Percentiles rank a stretch among this genome's conserved stretches.
Evolutionary conservation across 2,888 invertebrate species (phyloP).

Genomic region (Ophraella communa): DNA sequence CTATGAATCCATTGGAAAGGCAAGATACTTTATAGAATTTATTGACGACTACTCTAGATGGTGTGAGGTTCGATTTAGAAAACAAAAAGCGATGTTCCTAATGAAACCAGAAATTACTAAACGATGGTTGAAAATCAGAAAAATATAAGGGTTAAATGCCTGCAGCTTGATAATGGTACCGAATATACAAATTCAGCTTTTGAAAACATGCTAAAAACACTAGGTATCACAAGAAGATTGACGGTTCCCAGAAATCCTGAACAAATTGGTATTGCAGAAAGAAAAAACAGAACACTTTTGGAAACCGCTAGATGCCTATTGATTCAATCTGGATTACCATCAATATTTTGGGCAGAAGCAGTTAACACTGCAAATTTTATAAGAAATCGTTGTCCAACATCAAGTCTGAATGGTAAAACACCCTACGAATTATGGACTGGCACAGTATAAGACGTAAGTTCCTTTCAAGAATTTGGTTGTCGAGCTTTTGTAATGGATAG

Average conservation of each 20-base stretch:
- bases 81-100: constrained; percentile 39
- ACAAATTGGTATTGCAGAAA: constrained; percentile 38
- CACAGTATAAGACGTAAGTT: constrained; percentile 37
- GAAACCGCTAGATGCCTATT: too few species aligned
- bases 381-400: constrained; percentile 48
- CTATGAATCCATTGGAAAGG: constrained; percentile 19
- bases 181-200: too few species aligned
- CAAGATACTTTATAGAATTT: constrained; percentile 41
- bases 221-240: constrained; percentile 35
- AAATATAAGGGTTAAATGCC: constrained; percentile 28
- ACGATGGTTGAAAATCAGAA: constrained; percentile 40
- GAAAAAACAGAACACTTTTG: constrained; percentile 23
- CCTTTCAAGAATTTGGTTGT: constrained; percentile 45
- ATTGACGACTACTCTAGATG: constrained; percentile 43
- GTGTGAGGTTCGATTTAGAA: constrained; percentile 38
- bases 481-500: too few species aligned
- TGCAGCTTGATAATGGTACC: constrained; percentile 41
- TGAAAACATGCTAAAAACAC: too few species aligned
- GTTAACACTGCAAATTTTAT: constrained; percentile 48
- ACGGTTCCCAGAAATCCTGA: constrained; percentile 36
- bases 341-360: constrained; percentile 51
- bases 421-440: constrained; percentile 44
- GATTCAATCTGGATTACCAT: constrained; percentile 39
- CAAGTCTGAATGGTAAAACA: constrained; percentile 36
- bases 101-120: constrained; percentile 33